Conservation (phyloP, 2,113 vertebrate genomes). For the Zapornia atra region DNA sequence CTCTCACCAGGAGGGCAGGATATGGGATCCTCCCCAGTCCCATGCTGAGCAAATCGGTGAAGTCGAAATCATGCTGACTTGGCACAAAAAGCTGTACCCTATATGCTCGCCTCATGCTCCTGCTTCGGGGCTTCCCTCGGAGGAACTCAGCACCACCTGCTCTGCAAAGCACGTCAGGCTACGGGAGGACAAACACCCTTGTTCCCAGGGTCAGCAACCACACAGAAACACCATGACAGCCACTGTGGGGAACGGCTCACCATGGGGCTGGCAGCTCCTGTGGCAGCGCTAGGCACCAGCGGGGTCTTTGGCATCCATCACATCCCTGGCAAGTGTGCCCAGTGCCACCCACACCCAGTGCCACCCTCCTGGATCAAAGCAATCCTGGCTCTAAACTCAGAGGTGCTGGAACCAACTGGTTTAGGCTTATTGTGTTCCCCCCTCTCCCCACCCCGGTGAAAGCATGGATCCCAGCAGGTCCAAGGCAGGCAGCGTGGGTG, state of each 20-base stretch:
- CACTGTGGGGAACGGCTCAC: not conserved
- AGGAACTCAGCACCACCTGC: not conserved
- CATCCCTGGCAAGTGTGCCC: not conserved
- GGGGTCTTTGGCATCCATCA: not conserved
- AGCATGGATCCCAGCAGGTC: not conserved
- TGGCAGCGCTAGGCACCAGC: rapidly evolving
- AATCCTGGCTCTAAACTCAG: not conserved
- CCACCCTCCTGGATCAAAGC: not conserved
- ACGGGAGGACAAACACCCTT: not conserved
- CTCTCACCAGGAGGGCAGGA: rapidly evolving
- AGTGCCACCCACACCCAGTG: not conserved
- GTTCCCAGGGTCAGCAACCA: rapidly evolving
- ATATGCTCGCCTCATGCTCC: rapidly evolving
- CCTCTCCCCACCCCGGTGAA: not conserved
- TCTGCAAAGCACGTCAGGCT: not conserved
- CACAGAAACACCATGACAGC: not conserved
- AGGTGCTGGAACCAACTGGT: rapidly evolving
- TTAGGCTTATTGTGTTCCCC: not conserved
- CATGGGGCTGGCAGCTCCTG: not conserved
- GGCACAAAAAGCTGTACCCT: not conserved
- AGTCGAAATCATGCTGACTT: not conserved
- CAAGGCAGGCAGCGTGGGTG: rapidly evolving
- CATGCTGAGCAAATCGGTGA: rapidly evolving
- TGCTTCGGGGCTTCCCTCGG: not conserved
- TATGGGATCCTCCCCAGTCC: not conserved